A percentile compares a stretch with the other conserved stretches of the same genome.
These are phyloP conservation scores for Hippopotamyrus pictus DNA, from an alignment of 2,797 vertebrate genomes.

Conservation along the genomic window DNA sequence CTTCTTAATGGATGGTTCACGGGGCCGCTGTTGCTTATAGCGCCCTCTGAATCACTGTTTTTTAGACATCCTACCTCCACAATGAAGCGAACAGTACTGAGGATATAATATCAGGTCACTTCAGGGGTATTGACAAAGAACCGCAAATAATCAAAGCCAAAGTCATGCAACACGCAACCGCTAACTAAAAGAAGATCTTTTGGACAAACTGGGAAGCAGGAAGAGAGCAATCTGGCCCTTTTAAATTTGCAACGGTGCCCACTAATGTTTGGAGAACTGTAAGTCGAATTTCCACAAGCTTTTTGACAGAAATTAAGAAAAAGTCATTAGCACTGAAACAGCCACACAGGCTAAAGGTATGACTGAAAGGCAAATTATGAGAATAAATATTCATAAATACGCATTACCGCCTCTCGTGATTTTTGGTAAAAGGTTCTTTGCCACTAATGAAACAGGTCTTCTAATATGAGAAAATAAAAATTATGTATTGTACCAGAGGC, in stretches of 20 bases:
- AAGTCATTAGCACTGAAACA: not conserved
- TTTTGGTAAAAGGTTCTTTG: not conserved
- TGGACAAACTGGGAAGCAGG: not conserved
- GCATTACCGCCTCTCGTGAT: not conserved
- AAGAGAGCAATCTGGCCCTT: not conserved
- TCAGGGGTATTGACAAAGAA: not conserved
- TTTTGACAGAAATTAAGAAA: not conserved
- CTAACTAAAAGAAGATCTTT: not conserved
- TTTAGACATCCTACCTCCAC: not conserved
- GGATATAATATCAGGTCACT: not conserved
- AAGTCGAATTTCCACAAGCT: not conserved
- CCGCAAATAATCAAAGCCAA: not conserved
- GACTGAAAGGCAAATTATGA: constrained; percentile 4
- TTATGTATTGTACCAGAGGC: not conserved
- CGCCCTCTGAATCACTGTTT: not conserved
- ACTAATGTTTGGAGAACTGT: not conserved
- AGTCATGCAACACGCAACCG: not conserved
- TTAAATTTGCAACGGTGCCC: not conserved
- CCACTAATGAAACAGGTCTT: not conserved
- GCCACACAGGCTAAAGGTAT: not conserved
- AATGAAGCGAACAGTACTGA: not conserved
- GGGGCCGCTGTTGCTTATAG: not conserved
- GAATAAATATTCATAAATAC: not conserved
- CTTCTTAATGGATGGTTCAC: not conserved
- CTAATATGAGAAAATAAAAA: not conserved